Base-by-base conservation (phyloP, 2,113 vertebrate species). In the Meleagris gallopavo region DNA sequence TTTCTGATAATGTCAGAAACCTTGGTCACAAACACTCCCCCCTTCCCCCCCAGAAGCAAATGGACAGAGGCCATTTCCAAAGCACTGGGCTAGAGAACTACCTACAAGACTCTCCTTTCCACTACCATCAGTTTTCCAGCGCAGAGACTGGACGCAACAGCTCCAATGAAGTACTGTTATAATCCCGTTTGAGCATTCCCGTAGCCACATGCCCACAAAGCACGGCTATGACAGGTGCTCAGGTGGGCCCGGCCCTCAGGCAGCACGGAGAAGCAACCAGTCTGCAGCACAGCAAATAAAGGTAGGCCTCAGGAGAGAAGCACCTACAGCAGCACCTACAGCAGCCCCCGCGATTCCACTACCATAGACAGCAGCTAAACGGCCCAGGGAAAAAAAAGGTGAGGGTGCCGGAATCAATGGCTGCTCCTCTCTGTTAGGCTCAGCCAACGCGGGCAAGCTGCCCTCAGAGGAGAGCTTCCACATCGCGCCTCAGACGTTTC, bases 201-300 rank as follows among this genome's bases (percentile, higher is more conserved):
- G 3, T 4, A 1, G 5, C 1, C 46, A 4, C 46, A 9, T 1
- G 20, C 48, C 16, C 2, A 2, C 38, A 2, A 34, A 50, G 21
- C 65, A 36, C 0, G 4, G 8, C 0, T 3, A 3, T 0, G 9
- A 4, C 34, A 24, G 25, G 2, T 55, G 19, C 66, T 36, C 48
- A 8, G 4, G 29, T 2, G 11, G 4, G 43, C 38, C 34, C 4
- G n/a, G 12, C 22, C 32, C 20, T 54, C 27, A 16, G 45, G 22
- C 52, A 48, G 40, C 54, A 16, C 18, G 14, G 46, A 41, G 43
- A 27, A 41, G n/a, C 15, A 48, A 9, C 10, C 45, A 7, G 34
- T 11, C 34, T 7, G 25, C 10, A 9, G 13, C 32, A 13, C 4
- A 9, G n/a, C 57, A 29, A 20, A 17, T 4, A 18, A 29, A 41